These are phyloP conservation scores for Aspiorhynchus laticeps DNA, from an alignment of 2,113 vertebrate genomes.

Conservation along the genomic window DNA sequence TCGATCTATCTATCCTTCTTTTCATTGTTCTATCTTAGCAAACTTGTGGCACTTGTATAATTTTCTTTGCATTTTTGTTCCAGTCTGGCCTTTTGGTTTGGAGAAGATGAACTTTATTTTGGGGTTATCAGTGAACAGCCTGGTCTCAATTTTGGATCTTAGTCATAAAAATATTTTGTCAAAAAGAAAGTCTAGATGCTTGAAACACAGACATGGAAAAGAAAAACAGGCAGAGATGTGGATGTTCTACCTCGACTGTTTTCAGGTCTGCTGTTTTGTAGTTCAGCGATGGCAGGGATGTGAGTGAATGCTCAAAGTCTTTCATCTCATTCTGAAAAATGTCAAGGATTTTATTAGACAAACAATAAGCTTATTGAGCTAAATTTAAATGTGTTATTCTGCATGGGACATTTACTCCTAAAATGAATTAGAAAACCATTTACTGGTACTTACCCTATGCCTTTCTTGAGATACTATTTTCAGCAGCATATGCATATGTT, in stretches of 20 bases:
- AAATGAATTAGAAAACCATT: background rate
- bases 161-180: background rate
- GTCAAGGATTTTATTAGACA: background rate
- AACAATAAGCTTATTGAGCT: background rate
- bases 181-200: background rate
- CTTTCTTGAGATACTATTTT: background rate
- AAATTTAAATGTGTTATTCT: background rate
- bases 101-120: background rate
- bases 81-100: background rate
- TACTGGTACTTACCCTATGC: constrained; percentile 29
- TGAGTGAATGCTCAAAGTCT: constrained; percentile 18
- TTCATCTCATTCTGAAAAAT: constrained; percentile 16
- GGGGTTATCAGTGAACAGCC: background rate
- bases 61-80: background rate
- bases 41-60: background rate
- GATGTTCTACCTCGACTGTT: constrained; percentile 43
- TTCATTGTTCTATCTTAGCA: background rate
- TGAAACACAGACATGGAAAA: background rate
- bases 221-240: background rate
- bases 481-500: constrained; percentile 46
- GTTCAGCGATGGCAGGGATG: constrained; percentile 41
- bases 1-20: background rate
- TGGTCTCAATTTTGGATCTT: background rate
- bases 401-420: background rate
- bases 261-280: constrained; percentile 30